Percentiles rank a stretch among this genome's conserved stretches.
phyloP scores from a whole-genome alignment of 1,140 invertebrate genomes.

The Pararge aegeria region DNA sequence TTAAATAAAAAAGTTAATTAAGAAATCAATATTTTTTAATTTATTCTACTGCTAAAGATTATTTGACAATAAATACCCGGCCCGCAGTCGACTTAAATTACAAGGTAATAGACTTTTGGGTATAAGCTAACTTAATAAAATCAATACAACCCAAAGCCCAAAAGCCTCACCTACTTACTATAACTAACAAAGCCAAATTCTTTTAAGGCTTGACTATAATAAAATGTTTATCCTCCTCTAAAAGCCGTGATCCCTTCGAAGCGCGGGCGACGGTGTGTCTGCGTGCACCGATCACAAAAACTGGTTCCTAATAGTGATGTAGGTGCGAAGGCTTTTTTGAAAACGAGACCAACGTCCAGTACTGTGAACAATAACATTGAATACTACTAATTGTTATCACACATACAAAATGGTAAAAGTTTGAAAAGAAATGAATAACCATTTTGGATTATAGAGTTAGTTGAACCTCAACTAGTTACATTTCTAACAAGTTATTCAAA shows the following conservation, averaged over 20 bases:
- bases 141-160: conserved; percentile 1
- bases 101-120: background rate
- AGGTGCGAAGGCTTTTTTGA: background rate
- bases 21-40: no score
- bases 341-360: background rate
- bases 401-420: no score
- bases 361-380: no score
- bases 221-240: conserved; percentile 19
- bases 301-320: conserved; percentile 27
- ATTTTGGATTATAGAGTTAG: conserved; percentile 6
- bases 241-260: conserved; percentile 13
- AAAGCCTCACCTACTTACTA: conserved; percentile 2
- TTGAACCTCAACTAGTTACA: conserved; percentile 14
- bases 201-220: conserved; percentile 15
- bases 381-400: no score
- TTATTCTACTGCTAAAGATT: no score
- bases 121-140: background rate
- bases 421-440: conserved; percentile 26
- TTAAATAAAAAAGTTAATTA: no score
- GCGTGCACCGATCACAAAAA: conserved; percentile 38
- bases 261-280: conserved; percentile 52
- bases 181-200: conserved; percentile 8
- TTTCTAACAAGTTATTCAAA: conserved; percentile 4
- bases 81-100: background rate
- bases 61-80: no score